Conservation (phyloP, 1,140 invertebrate species). For the Drosophila baimaii region DNA sequence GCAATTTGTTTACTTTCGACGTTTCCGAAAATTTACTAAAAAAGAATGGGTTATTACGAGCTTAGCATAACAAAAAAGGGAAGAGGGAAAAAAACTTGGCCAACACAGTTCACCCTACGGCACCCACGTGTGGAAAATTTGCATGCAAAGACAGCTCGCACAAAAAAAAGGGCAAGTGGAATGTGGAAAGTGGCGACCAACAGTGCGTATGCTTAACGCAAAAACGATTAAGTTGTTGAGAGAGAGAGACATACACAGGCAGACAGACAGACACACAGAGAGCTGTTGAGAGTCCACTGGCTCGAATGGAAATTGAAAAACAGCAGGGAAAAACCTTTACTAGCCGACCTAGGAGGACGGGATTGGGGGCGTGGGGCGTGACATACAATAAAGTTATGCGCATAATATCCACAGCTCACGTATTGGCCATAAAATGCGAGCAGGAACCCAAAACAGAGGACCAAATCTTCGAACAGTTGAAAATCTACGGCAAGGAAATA, state of each 20-base stretch:
- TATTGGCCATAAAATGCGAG: slow-evolving; percentile 77
- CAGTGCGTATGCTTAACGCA: slow-evolving; percentile 78
- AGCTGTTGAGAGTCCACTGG: slow-evolving; percentile 13
- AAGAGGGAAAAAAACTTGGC: slow-evolving; percentile 8
- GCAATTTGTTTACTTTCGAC: slow-evolving; percentile 84
- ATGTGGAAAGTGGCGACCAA: slow-evolving; percentile 29
- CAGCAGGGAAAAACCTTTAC: slow-evolving; percentile 42
- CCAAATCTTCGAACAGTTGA: slow-evolving; percentile 68
- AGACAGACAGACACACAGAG: not conserved
- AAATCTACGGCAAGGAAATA: slow-evolving; percentile 71
- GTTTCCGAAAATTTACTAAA: slow-evolving; percentile 73
- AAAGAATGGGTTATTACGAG: slow-evolving; percentile 77
- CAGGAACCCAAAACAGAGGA: slow-evolving; percentile 30
- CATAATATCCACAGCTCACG: slow-evolving; percentile 79
- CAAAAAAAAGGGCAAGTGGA: slow-evolving; percentile 24
- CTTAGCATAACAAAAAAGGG: slow-evolving; percentile 60
- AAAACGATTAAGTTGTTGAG: slow-evolving; percentile 80
- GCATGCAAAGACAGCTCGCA: slow-evolving; percentile 52
- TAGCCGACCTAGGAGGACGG: not conserved
- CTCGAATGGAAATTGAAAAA: slow-evolving; percentile 74
- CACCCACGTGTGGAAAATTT: slow-evolving; percentile 53
- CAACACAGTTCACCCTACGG: slow-evolving; percentile 5
- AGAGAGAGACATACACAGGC: slow-evolving; percentile 8
- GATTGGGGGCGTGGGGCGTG: slow-evolving; percentile 35
- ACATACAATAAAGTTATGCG: slow-evolving; percentile 77